Base-by-base conservation (phyloP, 2,797 vertebrate genomes). In the Argyrosomus regius region DNA sequence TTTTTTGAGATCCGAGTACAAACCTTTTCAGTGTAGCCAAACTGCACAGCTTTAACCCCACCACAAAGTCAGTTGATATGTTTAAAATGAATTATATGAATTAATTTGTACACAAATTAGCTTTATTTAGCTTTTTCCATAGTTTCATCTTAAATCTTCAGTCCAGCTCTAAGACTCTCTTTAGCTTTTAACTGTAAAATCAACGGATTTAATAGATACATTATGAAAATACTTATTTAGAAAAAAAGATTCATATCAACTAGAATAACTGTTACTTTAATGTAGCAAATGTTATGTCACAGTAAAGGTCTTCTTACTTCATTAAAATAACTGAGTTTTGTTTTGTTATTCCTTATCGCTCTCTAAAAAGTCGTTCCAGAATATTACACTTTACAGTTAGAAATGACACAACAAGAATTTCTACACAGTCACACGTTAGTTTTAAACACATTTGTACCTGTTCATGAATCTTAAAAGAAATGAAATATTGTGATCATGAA, bases 21-120 rank as follows among this genome's bases (percentile, higher is more conserved):
- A 45, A 12, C 6, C 3, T 53, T 24, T 24, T 70, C 18, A 31
- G 12, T 57, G 9, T 26, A 43, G 14, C 6, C 31, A 4, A 13
- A 45, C 3, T 45, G 43, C 12, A 45, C 13, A 59, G 41, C 20
- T 24, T 4, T n/a, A 59, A 61, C 24, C 69, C 35, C 35, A 0
- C 12, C 48, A 45, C 48, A 22, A 48, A 48, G 22, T 35, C 72
- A 39, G 18, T 28, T 48, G 22, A 10, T 4, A 3, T 2, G 53
- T 59, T 76, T 9, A 28, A 71, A 65, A 59, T 63, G 56, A 61
- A 54, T 26, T 54, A 10, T 61, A 39, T 39, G 8, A 39, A 9
- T 39, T 9, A 8, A 39, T 39, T 39, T 39, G 7, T 54, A 43
- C 6, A 49, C 16, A 2, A 48, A 46, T 64, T 5, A 46, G 24